These are phyloP conservation scores for Petrolisthes manimaculis DNA, from an alignment of 2,888 invertebrate species.

Conservation along the genomic window DNA sequence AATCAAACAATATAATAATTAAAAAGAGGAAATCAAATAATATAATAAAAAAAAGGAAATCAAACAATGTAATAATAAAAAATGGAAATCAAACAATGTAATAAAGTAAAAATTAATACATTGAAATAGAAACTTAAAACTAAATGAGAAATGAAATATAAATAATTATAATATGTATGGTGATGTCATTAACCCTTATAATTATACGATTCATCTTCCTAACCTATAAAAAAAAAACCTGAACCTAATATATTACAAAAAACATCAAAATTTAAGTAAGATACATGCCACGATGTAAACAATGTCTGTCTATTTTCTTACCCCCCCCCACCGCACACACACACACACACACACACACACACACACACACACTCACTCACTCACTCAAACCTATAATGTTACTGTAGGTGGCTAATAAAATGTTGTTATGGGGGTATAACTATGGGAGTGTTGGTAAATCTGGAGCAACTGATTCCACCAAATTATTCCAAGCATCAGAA, in stretches of 20 bases:
- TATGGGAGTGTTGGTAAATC: too few relatives aligned
- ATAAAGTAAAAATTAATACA: background rate
- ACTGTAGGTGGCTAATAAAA: background rate
- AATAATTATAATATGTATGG: too few relatives aligned
- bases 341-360: conserved; percentile 6
- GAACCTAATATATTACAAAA: too few relatives aligned
- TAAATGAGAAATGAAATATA: background rate
- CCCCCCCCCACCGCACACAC: background rate
- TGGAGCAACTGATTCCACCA: too few relatives aligned
- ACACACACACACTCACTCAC: conserved; percentile 1
- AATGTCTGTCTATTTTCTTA: background rate
- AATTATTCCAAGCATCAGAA: too few relatives aligned
- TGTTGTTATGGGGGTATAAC: too few relatives aligned
- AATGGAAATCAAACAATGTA: background rate
- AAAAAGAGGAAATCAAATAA: too few relatives aligned
- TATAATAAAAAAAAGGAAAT: background rate
- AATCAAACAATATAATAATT: too few relatives aligned
- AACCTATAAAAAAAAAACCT: too few relatives aligned
- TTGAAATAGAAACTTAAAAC: background rate
- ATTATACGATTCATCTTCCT: background rate
- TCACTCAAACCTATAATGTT: background rate
- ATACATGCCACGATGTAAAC: too few relatives aligned
- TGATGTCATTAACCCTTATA: too few relatives aligned
- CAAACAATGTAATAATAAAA: background rate
- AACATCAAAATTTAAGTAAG: too few relatives aligned